phyloP scores from a whole-genome alignment of 1,140 invertebrate genomes.

The Macrobrachium rosenbergii region DNA sequence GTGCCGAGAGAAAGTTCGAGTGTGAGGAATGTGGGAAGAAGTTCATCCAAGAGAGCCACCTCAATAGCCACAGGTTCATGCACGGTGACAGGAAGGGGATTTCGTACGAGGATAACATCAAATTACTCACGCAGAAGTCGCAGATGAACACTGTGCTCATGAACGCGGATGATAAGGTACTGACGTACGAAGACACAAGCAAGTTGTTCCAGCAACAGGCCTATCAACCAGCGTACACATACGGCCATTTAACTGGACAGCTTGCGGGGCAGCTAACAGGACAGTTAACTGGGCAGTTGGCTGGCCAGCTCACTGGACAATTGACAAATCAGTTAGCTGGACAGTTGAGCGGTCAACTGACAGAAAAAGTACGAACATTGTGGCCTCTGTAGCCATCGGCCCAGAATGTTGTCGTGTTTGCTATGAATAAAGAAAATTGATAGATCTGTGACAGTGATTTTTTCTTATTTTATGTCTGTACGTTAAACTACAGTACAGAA shows the following conservation, averaged over 20 bases:
- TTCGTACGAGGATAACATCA: conserved; percentile 35
- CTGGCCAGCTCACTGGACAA: too few species aligned
- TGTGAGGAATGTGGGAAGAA: conserved; percentile 53
- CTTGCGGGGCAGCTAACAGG: not conserved
- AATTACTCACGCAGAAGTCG: conserved; percentile 40
- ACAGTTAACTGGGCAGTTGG: too few species aligned
- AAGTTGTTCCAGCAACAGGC: conserved; percentile 49
- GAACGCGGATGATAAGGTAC: conserved; percentile 19
- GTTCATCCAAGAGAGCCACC: conserved; percentile 46
- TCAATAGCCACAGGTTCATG: conserved; percentile 51
- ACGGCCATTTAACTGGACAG: conserved; percentile 46
- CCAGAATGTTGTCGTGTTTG: too few species aligned
- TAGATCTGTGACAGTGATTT: too few species aligned
- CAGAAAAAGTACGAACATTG: conserved; percentile 46
- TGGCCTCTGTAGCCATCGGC: conserved; percentile 39
- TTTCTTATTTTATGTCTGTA: too few species aligned
- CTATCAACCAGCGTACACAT: conserved; percentile 44
- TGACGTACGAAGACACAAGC: conserved; percentile 17
- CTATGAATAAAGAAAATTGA: too few species aligned
- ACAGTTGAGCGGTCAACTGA: too few species aligned
- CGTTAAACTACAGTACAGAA: too few species aligned
- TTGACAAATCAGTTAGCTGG: too few species aligned
- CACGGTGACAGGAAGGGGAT: conserved; percentile 44
- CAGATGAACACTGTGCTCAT: conserved; percentile 38
- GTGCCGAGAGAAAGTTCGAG: conserved; percentile 44